These are phyloP conservation scores for Aphodius granarius DNA, from an alignment of 2,888 invertebrate species.

Conservation along the genomic window DNA sequence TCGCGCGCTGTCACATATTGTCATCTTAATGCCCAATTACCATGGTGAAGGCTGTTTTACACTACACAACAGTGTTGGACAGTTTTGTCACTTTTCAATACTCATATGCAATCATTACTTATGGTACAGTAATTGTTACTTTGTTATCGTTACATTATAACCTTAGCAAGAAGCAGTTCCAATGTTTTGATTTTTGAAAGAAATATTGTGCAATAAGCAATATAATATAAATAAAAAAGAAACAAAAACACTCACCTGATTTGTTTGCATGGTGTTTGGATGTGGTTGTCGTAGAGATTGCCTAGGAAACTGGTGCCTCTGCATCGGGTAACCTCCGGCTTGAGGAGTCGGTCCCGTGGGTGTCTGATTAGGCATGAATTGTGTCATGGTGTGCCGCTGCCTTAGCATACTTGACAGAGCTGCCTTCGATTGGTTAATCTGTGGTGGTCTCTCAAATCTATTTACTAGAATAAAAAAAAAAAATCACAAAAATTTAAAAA, in stretches of 20 bases:
- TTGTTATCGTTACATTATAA: too few relatives aligned
- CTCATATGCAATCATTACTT: too few relatives aligned
- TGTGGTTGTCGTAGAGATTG: constrained; percentile 53
- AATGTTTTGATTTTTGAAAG: too few relatives aligned
- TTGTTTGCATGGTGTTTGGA: constrained; percentile 50
- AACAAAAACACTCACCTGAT: constrained; percentile 45
- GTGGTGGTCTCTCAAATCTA: constrained; percentile 56
- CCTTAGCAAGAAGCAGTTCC: too few relatives aligned
- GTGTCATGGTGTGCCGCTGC: constrained; percentile 69
- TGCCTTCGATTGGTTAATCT: constrained; percentile 73
- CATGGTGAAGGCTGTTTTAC: too few relatives aligned
- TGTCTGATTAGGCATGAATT: constrained; percentile 50
- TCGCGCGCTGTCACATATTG: too few relatives aligned
- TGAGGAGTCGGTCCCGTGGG: constrained; percentile 49
- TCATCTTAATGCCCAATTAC: too few relatives aligned
- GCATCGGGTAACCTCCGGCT: constrained; percentile 54
- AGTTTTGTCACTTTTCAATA: too few relatives aligned
- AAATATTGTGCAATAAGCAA: too few relatives aligned
- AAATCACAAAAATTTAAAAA: too few relatives aligned
- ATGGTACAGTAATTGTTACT: too few relatives aligned
- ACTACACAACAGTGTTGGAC: too few relatives aligned
- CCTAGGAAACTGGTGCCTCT: constrained; percentile 54
- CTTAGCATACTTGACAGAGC: constrained; percentile 85
- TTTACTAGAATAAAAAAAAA: constrained; percentile 44
- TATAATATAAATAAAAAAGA: neutral